A percentile compares a stretch with the other conserved stretches of the same genome.
Evolutionary conservation across 2,797 vertebrate species (phyloP).

Genomic region (Muraenolepis orangiensis): DNA sequence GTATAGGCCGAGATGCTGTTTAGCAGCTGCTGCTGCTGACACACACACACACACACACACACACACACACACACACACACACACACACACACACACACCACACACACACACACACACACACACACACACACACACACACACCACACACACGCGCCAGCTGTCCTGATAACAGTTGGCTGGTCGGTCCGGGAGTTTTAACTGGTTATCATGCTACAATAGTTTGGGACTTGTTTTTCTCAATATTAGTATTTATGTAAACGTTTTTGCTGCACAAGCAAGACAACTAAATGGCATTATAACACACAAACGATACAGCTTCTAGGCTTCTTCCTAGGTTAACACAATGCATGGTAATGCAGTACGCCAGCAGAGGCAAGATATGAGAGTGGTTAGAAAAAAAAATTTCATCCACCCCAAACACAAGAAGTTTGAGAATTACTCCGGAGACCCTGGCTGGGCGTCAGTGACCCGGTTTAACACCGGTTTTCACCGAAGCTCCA

Average conservation of each 20-base stretch:
- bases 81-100: not conserved
- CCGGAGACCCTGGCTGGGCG: not conserved
- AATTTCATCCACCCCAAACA: not conserved
- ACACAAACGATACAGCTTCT: not conserved
- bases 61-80: no score
- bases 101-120: no score
- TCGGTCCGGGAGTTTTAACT: no score
- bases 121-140: no score
- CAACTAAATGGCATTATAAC: not conserved
- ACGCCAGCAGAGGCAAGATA: not conserved
- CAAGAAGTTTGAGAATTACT: conserved; percentile 3
- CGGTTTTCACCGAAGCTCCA: not conserved
- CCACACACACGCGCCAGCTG: conserved; percentile 26
- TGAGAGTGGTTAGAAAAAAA: not conserved
- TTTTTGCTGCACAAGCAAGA: not conserved
- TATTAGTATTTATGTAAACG: no score
- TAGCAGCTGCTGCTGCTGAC: not conserved
- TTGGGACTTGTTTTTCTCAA: no score
- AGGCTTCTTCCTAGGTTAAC: not conserved
- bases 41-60: no score
- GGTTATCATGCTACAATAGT: no score
- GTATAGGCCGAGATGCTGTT: not conserved
- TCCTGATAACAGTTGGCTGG: conserved; percentile 54
- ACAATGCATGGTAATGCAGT: not conserved
- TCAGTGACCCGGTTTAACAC: conserved; percentile 2